Evolutionary conservation across 2,113 vertebrate genomes (phyloP), one percentile per base, ranked within the genome.

Genomic region (Daboia siamensis): DNA sequence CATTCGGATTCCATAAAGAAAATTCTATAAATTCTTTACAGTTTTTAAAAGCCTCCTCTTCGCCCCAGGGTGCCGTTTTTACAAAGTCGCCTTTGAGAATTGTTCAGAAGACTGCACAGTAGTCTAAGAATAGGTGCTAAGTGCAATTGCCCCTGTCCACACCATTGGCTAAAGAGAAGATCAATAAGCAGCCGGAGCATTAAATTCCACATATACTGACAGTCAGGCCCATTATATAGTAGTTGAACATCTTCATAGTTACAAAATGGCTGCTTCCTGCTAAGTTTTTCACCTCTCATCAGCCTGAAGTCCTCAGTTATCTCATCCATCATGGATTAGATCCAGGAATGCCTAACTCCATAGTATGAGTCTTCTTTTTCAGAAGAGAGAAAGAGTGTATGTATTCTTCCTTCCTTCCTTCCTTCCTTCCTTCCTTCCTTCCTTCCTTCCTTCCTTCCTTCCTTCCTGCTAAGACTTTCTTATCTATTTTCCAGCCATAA

Each of bases 141-240:
- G 96, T 94, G 96, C 95, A 96, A 93, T 93, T 80, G 86, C 94
- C 92, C 95, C 94, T 88, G 96, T 95, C 91, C 94, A 91, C n/a
- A 92, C 95, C 93, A 23, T 92, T 0, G 0, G 93, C 95, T 95
- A 94, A 93, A 94, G 44, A 89, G 91, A 95, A 95, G 97, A 98
- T 97, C 97, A 96, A 98, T 97, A 97, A 96, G 95, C 97, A 98
- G 97, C 95, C 96, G 95, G 97, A 98, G 98, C 97, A 97, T 98
- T 98, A 98, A 98, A 98, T 97, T 97, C 96, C 97, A 96, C 95
- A 96, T 87, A 94, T 94, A 93, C 95, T 95, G 96, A 96, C 95
- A 95, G 96, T 97, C 97, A 97, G 88, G 90, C 95, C 94, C 95
- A 93, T 94, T 98, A 94, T 55, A 94, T 0, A 94, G 90, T 10